A percentile compares a stretch with the other conserved stretches of the same genome.
Evolutionary conservation across 2,113 vertebrate genomes (phyloP).

Genomic region (Plecturocebus donacophilus): DNA sequence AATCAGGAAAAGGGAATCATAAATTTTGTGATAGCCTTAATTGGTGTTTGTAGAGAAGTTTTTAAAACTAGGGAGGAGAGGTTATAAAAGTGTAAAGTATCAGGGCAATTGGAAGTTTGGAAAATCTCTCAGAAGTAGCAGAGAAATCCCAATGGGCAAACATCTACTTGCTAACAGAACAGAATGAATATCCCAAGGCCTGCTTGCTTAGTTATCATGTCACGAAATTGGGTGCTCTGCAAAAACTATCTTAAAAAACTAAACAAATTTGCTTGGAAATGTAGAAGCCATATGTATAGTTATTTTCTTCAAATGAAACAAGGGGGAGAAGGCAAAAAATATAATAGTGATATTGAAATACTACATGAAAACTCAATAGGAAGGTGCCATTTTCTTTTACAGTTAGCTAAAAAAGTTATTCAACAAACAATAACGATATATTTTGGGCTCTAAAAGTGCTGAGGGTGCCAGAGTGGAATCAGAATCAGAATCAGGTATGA

Average conservation of each 20-base stretch:
- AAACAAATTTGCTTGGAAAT: neutral
- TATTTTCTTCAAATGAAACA: neutral
- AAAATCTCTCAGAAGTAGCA: neutral
- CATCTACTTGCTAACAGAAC: neutral
- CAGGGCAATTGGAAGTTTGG: neutral
- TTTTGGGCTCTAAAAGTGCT: neutral
- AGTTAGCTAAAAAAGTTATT: neutral
- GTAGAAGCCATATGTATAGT: neutral
- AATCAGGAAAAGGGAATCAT: neutral
- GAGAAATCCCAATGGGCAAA: neutral
- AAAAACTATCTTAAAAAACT: neutral
- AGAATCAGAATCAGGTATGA: neutral
- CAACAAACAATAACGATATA: neutral
- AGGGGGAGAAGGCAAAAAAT: neutral
- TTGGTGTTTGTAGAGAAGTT: neutral
- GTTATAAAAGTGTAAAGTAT: neutral
- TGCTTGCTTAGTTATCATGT: neutral
- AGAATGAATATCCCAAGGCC: neutral
- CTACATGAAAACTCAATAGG: neutral
- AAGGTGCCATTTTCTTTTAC: neutral
- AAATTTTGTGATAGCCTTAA: neutral
- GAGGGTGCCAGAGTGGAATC: neutral
- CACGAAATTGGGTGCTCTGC: neutral
- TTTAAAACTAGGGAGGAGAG: neutral
- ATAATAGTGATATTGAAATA: neutral